Percentiles rank a stretch among this genome's conserved stretches.
Conservation (phyloP, 2,888 invertebrate genomes). For the Vesta saturnalis region DNA sequence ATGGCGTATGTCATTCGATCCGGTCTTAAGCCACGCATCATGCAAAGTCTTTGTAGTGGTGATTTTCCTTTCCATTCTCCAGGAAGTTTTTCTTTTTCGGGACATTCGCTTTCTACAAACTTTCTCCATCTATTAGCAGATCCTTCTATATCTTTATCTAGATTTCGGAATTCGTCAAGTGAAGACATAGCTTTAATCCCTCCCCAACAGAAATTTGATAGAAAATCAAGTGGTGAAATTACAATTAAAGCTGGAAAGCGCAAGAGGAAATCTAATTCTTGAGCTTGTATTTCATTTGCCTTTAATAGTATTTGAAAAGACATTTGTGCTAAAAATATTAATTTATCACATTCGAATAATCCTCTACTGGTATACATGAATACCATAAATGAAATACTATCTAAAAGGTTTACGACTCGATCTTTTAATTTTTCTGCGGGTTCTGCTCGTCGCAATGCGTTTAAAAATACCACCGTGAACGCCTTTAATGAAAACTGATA, state of each 20-base stretch:
- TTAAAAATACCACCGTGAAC: conserved; percentile 90
- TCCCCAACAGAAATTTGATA: conserved; percentile 87
- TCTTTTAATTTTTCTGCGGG: conserved; percentile 74
- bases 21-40: conserved; percentile 89
- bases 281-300: conserved; percentile 74
- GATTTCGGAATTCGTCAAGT: conserved; percentile 81
- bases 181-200: conserved; percentile 83
- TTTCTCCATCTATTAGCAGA: conserved; percentile 94
- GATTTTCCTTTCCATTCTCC: conserved; percentile 96
- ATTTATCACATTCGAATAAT: conserved; percentile 90
- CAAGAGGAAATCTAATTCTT: conserved; percentile 87
- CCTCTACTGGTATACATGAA: conserved; percentile 91
- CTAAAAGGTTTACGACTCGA: conserved; percentile 81
- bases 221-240: conserved; percentile 82
- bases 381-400: conserved; percentile 87
- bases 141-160: conserved; percentile 92
- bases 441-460: conserved; percentile 78
- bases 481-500: conserved; percentile 97
- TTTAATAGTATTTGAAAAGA: conserved; percentile 72
- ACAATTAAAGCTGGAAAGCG: conserved; percentile 83
- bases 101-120: conserved; percentile 90
- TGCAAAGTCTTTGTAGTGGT: conserved; percentile 86
- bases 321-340: conserved; percentile 90
- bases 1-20: conserved; percentile 96
- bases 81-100: conserved; percentile 93